Evolutionary conservation across 2,113 vertebrate genomes (phyloP).

Genomic region (Pongo pygmaeus): DNA sequence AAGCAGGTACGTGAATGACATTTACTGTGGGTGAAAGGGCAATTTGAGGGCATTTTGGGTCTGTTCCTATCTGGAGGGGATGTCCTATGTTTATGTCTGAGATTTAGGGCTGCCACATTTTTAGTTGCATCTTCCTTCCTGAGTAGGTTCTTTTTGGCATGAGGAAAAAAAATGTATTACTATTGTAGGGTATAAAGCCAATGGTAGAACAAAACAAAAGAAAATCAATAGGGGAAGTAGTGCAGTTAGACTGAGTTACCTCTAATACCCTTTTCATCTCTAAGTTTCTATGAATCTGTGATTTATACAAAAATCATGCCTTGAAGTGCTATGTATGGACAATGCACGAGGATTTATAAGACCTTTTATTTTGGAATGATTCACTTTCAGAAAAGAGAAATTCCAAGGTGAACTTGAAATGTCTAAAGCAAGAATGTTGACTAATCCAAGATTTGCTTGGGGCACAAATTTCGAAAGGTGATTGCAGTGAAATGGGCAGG

Average conservation of each 20-base stretch:
- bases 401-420: background rate
- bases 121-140: slow-evolving; percentile 9
- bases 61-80: background rate
- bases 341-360: background rate
- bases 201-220: background rate
- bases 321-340: background rate
- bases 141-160: background rate
- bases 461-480: background rate
- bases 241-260: background rate
- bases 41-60: background rate
- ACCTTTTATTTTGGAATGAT: background rate
- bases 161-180: slow-evolving; percentile 2
- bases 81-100: background rate
- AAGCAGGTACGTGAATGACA: slow-evolving; percentile 71
- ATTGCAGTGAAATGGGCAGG: background rate
- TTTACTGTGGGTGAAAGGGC: background rate
- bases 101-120: background rate
- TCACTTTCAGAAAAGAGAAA: slow-evolving; percentile 36
- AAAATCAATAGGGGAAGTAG: background rate
- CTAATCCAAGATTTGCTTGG: background rate
- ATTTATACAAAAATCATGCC: background rate
- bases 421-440: slow-evolving; percentile 12
- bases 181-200: background rate
- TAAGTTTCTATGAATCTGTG: slow-evolving; percentile 22
- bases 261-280: background rate